phyloP scores from a whole-genome alignment of 2,797 vertebrate genomes.

The Melanotaenia pygmaea region DNA sequence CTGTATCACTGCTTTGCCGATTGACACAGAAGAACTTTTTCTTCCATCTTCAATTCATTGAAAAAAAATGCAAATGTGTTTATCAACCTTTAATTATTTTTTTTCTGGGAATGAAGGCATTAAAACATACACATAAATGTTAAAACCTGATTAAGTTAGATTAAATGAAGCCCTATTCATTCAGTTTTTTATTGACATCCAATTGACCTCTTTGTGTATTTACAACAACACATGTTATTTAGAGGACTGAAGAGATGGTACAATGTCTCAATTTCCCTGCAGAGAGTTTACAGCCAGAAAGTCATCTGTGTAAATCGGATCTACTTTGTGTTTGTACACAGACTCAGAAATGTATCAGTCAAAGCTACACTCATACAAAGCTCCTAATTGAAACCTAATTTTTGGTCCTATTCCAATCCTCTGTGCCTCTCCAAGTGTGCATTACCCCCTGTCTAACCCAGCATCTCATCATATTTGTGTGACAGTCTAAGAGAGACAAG shows the following conservation, averaged over 20 bases:
- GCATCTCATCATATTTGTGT: constrained; percentile 15
- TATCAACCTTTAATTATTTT: not conserved
- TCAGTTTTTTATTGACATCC: constrained; percentile 11
- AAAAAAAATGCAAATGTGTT: constrained; percentile 22
- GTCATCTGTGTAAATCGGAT: constrained; percentile 29
- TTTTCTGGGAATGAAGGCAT: not conserved
- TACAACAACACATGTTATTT: constrained; percentile 7
- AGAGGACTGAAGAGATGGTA: not conserved
- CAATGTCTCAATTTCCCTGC: constrained; percentile 29
- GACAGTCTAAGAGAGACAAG: constrained; percentile 2
- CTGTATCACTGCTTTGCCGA: constrained; percentile 33
- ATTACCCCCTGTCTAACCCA: constrained; percentile 43
- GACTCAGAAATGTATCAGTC: constrained; percentile 40
- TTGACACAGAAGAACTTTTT: constrained; percentile 25
- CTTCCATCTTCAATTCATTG: not conserved
- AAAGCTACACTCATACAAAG: constrained; percentile 36
- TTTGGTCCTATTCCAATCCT: constrained; percentile 30
- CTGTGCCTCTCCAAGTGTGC: constrained; percentile 28
- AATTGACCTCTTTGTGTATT: not conserved
- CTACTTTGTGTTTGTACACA: constrained; percentile 43
- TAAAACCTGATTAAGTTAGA: not conserved
- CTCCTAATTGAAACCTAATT: constrained; percentile 36
- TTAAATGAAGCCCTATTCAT: not conserved
- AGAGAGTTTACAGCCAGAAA: constrained; percentile 20
- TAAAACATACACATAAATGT: not conserved